A percentile compares a stretch with the other conserved stretches of the same genome.
Evolutionary conservation across 1,140 invertebrate genomes (phyloP).

Genomic region (Sinella curviseta): DNA sequence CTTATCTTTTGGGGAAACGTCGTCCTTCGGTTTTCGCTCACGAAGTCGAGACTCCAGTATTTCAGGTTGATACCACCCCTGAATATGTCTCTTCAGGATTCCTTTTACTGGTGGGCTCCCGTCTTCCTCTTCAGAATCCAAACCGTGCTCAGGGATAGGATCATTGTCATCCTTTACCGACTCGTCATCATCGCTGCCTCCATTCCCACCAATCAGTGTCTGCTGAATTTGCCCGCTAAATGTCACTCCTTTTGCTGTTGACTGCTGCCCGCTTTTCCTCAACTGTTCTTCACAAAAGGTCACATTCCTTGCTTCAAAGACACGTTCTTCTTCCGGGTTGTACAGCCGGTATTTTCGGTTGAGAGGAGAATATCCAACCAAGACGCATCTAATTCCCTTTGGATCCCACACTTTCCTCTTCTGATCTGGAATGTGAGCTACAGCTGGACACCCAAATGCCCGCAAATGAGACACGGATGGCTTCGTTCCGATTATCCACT

Average conservation of each 20-base stretch:
- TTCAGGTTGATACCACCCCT: no score
- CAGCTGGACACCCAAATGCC: conserved; percentile 57
- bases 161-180: not conserved
- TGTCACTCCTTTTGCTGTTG: not conserved
- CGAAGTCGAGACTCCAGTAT: not conserved
- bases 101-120: not conserved
- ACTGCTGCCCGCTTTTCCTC: not conserved
- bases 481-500: conserved; percentile 56
- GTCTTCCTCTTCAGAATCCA: not conserved
- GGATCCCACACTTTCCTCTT: conserved; percentile 54
- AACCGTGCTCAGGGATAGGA: not conserved
- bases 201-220: not conserved
- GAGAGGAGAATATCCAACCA: conserved; percentile 26
- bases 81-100: no score
- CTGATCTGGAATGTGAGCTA: conserved; percentile 53
- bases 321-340: not conserved
- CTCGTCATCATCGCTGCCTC: not conserved
- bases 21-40: not conserved
- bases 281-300: not conserved
- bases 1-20: not conserved
- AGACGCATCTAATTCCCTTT: conserved; percentile 43
- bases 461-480: conserved; percentile 58
- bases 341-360: conserved; percentile 10
- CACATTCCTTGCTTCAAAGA: conserved; percentile 5
- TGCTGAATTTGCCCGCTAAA: not conserved